Evolutionary conservation across 2,797 vertebrate genomes (phyloP).

Genomic region (Eulemur coronatus): DNA sequence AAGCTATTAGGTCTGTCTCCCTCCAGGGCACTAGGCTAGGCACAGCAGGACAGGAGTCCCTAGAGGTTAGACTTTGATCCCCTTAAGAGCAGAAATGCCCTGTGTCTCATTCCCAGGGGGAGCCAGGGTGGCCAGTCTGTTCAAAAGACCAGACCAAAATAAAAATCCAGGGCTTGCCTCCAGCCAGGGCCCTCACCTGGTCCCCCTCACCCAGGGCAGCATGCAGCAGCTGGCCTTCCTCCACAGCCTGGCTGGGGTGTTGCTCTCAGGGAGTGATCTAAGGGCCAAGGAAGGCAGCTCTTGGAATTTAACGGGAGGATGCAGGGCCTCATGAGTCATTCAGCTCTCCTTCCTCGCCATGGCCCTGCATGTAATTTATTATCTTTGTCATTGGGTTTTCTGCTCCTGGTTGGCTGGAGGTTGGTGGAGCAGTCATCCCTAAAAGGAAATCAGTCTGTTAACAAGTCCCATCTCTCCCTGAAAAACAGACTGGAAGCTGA

Average conservation of each 20-base stretch:
- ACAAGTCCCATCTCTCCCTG: not conserved
- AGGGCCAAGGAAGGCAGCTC: conserved; percentile 51
- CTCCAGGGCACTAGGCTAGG: not conserved
- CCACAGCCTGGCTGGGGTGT: fast-evolving
- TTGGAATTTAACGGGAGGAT: conserved; percentile 40
- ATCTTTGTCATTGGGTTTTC: conserved; percentile 9
- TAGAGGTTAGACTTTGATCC: not conserved
- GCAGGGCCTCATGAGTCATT: conserved; percentile 62
- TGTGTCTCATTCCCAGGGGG: not conserved
- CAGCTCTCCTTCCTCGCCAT: not conserved
- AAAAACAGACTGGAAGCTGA: not conserved
- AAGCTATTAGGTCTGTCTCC: not conserved
- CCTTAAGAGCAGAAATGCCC: not conserved
- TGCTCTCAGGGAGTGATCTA: conserved; percentile 24
- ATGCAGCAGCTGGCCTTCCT: not conserved
- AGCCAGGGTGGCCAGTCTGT: not conserved
- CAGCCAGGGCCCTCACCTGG: not conserved
- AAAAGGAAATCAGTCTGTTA: conserved; percentile 30
- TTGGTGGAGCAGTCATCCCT: conserved; percentile 35
- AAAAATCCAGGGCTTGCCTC: not conserved
- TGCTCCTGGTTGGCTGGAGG: conserved; percentile 40
- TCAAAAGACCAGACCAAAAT: not conserved
- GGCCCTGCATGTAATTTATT: not conserved
- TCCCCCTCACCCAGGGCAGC: not conserved
- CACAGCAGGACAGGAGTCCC: not conserved